phyloP scores from a whole-genome alignment of 2,113 vertebrate genomes.

The Cryptomyrus ogoouensis region DNA sequence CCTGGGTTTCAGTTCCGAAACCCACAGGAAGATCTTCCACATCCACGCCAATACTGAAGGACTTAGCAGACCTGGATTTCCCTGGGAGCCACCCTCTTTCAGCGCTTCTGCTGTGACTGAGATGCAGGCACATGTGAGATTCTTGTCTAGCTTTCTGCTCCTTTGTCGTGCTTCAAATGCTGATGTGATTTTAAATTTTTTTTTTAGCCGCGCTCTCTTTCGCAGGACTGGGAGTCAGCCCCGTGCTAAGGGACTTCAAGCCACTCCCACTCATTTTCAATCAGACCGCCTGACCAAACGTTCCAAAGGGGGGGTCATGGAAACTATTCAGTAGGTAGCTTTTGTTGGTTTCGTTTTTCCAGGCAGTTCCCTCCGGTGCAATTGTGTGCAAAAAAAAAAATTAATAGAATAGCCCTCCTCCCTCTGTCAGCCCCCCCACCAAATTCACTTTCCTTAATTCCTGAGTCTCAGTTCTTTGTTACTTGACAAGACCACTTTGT shows the following conservation, averaged over 20 bases:
- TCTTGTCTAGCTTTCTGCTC: neutral
- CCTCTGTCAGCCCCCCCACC: neutral
- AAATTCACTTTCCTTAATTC: conserved; percentile 1
- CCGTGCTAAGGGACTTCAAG: conserved; percentile 25
- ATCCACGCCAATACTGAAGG: neutral
- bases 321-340: conserved; percentile 56
- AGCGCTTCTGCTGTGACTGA: neutral
- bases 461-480: neutral
- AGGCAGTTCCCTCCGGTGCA: conserved; percentile 37
- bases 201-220: neutral
- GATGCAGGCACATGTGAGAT: neutral
- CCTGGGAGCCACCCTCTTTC: neutral
- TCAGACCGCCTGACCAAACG: conserved; percentile 43
- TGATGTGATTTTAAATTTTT: neutral
- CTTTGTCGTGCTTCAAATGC: neutral
- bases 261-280: conserved; percentile 28
- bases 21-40: neutral
- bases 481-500: conserved; percentile 50
- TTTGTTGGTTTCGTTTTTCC: conserved; percentile 44
- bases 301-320: conserved; percentile 59
- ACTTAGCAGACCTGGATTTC: neutral
- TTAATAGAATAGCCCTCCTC: conserved; percentile 22
- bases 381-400: conserved; percentile 41
- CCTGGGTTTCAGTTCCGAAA: neutral
- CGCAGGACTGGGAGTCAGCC: neutral